A percentile compares a stretch with the other conserved stretches of the same genome.
Evolutionary conservation across 2,888 invertebrate species (phyloP).

Genomic region (Thereva unica): DNA sequence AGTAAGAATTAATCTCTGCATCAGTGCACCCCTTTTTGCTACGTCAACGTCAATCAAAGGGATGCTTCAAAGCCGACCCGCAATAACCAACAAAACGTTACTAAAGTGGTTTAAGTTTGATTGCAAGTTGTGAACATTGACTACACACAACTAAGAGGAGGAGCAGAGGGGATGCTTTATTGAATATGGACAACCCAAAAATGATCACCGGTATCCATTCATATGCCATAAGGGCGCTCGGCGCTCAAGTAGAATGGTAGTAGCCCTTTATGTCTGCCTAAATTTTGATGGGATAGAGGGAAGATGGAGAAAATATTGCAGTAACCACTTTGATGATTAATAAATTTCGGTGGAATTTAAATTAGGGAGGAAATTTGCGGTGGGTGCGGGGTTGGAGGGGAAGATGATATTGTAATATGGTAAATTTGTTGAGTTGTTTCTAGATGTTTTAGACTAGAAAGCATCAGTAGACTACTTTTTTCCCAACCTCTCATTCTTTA

Average conservation of each 20-base stretch:
- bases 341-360: slow-evolving; percentile 36
- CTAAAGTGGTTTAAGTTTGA: slow-evolving; percentile 26
- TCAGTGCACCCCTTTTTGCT: neutral
- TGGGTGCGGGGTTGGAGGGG: too few relatives aligned
- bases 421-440: too few relatives aligned
- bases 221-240: neutral
- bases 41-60: slow-evolving; percentile 29
- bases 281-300: neutral
- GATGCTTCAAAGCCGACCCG: slow-evolving; percentile 12
- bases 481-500: too few relatives aligned
- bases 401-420: too few relatives aligned
- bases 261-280: neutral
- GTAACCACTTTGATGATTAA: slow-evolving; percentile 36
- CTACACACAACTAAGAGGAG: neutral
- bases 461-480: too few relatives aligned
- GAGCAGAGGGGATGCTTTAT: slow-evolving; percentile 10
- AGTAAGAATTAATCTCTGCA: slow-evolving; percentile 15
- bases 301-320: slow-evolving; percentile 8
- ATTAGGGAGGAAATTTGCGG: neutral
- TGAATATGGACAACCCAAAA: slow-evolving; percentile 7
- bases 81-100: slow-evolving; percentile 26
- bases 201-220: slow-evolving; percentile 13
- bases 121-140: slow-evolving; percentile 13
- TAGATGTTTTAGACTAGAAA: too few relatives aligned
- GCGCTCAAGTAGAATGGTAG: neutral